phyloP scores from a whole-genome alignment of 1,140 invertebrate genomes.

The Alviniconcha marisindica region DNA sequence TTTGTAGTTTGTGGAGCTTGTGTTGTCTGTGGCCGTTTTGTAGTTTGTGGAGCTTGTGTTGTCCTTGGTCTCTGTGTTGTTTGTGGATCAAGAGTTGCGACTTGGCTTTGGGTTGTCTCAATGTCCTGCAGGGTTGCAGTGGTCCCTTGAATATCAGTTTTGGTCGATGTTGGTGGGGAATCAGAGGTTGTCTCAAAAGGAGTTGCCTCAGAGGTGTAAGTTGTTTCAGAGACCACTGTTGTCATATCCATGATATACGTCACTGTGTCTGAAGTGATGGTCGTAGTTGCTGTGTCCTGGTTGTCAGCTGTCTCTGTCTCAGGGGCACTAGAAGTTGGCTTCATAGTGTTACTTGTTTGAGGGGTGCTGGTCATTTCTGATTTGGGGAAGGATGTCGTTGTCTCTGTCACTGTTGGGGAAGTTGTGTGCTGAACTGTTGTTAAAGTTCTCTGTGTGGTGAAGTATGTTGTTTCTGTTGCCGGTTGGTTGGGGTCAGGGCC shows the following conservation, averaged over 20 bases:
- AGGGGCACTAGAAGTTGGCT: not conserved
- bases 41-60: not conserved
- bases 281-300: not conserved
- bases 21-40: constrained; percentile 1
- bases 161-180: too few relatives aligned
- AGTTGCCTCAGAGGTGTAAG: not conserved
- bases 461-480: too few relatives aligned
- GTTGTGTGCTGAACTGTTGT: not conserved
- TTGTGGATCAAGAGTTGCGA: too few relatives aligned
- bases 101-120: too few relatives aligned
- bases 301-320: not conserved
- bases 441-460: too few relatives aligned
- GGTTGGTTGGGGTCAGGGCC: too few relatives aligned
- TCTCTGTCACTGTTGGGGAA: not conserved
- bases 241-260: too few relatives aligned
- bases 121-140: too few relatives aligned
- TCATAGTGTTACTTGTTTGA: not conserved
- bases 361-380: not conserved
- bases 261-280: not conserved
- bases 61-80: not conserved
- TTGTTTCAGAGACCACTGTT: not conserved
- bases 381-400: not conserved
- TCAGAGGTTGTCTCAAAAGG: not conserved
- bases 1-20: not conserved
- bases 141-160: too few relatives aligned